Evolutionary conservation across 2,113 vertebrate species (phyloP), one percentile per base, ranked within the genome.

Genomic region (Periophthalmodon schlosseri): DNA sequence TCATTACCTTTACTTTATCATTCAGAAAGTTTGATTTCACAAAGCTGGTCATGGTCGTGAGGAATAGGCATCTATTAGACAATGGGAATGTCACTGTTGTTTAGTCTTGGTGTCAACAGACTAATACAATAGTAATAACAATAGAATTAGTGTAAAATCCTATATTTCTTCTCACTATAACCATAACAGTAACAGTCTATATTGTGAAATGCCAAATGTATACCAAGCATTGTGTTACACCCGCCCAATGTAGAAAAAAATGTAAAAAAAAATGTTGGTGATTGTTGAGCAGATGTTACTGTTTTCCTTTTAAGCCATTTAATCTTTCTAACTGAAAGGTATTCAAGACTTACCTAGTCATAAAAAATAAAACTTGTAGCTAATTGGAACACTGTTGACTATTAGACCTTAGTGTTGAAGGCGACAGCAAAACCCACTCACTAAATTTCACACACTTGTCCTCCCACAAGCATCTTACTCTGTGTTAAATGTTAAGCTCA

Each of bases 401-500:
- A 63, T 20, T 13, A 63, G 28, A 63, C 60, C 60, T 63, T 16
- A 63, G 60, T 63, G 34, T 65, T 10, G 2, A n/a, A 20, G 15
- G 20, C 44, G 63, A 44, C 63, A n/a, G 63, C 63, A 44, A 18
- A 65, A 65, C 63, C 63, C 63, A 65, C 18, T 65, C 16, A 61
- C 58, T 24, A 65, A 34, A 65, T 34, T 64, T n/a, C 34, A 64
- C 28, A 11, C 18, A 65, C 33, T 65, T 39, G 63, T 65, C 36
- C 63, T 65, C 34, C 34, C 34, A 65, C 34, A n/a, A 65, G 63
- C 34, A 44, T 39, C 13, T 34, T 46, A 66, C 70, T 46, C 57
- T n/a, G 33, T 46, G 69, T 44, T 68, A 21, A 4, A 54, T 78
- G 69, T 75, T 66, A 69, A 47, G 72, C 80, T 83, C 63, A 47